A percentile compares a stretch with the other conserved stretches of the same genome.
phyloP scores from a whole-genome alignment of 2,113 vertebrate genomes.

The Gambusia affinis region DNA sequence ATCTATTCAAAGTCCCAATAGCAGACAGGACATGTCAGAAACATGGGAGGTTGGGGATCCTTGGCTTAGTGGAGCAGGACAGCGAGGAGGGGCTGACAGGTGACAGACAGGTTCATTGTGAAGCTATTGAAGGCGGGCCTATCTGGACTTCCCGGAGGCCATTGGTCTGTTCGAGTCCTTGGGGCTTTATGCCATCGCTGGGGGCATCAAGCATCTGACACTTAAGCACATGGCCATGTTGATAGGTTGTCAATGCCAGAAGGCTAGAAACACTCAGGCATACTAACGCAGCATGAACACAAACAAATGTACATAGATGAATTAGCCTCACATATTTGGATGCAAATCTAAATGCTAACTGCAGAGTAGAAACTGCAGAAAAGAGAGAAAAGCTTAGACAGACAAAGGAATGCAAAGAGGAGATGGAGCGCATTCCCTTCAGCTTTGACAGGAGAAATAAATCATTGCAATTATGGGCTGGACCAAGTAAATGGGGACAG shows the following conservation, averaged over 20 bases:
- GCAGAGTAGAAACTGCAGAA: constrained; percentile 15
- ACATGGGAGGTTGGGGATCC: constrained; percentile 18
- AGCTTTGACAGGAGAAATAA: constrained; percentile 72
- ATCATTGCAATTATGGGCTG: constrained; percentile 75
- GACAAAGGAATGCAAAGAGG: constrained; percentile 35
- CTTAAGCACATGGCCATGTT: constrained; percentile 27
- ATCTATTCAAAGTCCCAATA: constrained; percentile 18
- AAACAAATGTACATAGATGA: neutral
- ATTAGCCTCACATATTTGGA: constrained; percentile 17
- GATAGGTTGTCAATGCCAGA: constrained; percentile 32
- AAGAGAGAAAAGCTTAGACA: constrained; percentile 10
- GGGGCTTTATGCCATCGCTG: constrained; percentile 55
- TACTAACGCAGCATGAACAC: constrained; percentile 20
- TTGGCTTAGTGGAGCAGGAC: constrained; percentile 35
- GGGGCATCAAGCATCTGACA: constrained; percentile 50
- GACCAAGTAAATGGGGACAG: constrained; percentile 66
- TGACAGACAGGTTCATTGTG: constrained; percentile 64
- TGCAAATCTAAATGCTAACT: constrained; percentile 12
- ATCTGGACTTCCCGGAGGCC: constrained; percentile 35
- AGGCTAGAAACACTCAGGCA: constrained; percentile 17
- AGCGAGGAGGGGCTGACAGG: constrained; percentile 19
- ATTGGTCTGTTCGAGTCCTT: constrained; percentile 42
- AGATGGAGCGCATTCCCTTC: constrained; percentile 44
- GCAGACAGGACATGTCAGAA: constrained; percentile 43
- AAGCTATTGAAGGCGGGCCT: constrained; percentile 28